Conservation (phyloP, 1,140 invertebrate species). For the Fragariocoptes setiger region DNA sequence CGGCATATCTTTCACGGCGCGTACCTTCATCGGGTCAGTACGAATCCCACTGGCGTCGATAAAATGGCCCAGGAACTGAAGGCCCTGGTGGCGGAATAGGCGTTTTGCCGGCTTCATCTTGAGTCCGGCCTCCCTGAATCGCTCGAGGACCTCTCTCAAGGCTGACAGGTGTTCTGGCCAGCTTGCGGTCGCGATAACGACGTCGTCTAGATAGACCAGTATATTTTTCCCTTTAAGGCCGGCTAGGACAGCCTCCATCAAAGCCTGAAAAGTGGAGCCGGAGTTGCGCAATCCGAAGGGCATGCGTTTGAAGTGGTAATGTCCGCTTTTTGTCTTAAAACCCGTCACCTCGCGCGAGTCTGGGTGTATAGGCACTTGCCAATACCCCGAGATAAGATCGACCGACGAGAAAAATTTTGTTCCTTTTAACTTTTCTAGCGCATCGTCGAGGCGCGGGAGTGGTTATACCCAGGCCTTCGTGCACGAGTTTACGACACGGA, state of each 20-base stretch:
- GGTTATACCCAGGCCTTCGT: constrained; percentile 5
- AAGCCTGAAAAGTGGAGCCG: constrained; percentile 8
- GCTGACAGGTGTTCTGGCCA: constrained; percentile 11
- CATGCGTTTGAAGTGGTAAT: constrained; percentile 5
- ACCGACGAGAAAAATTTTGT: constrained; percentile 8
- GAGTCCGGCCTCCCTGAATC: constrained; percentile 8
- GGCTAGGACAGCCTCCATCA: constrained; percentile 9
- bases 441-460: constrained; percentile 8
- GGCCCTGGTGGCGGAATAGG: background rate
- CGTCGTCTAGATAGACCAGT: constrained; percentile 11
- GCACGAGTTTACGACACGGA: background rate
- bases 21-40: constrained; percentile 12
- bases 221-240: constrained; percentile 1
- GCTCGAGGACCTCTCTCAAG: constrained; percentile 11
- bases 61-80: constrained; percentile 10
- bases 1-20: constrained; percentile 12
- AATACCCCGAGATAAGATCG: constrained; percentile 8
- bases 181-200: constrained; percentile 10
- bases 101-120: constrained; percentile 12
- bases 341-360: constrained; percentile 7
- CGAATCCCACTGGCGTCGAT: constrained; percentile 11
- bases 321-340: background rate
- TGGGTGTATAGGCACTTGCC: constrained; percentile 5
- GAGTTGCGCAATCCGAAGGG: constrained; percentile 9
- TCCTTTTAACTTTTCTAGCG: constrained; percentile 4